Conservation (phyloP, 2,797 vertebrate species). For the Tenualosa ilisha region DNA sequence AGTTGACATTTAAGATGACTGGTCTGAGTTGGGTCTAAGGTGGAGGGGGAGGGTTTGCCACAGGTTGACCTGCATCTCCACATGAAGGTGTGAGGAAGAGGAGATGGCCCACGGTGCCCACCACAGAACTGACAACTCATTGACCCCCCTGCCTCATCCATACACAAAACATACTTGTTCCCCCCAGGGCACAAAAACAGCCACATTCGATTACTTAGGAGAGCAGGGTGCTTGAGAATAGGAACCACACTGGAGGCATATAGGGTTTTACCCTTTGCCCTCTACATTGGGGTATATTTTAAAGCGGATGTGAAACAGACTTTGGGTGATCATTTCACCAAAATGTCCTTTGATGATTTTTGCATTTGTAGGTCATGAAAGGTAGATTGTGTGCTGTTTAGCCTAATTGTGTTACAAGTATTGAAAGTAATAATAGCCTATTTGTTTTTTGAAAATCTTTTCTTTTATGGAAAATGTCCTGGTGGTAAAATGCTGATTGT, state of each 20-base stretch:
- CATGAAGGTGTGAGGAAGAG: conserved; percentile 43
- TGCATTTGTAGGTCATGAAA: neutral
- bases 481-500: neutral
- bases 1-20: neutral
- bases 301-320: neutral
- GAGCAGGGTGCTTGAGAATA: conserved; percentile 30
- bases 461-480: neutral
- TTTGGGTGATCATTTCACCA: neutral
- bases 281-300: conserved; percentile 13
- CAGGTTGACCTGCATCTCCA: conserved; percentile 66
- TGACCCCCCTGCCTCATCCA: conserved; percentile 63
- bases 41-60: conserved; percentile 62
- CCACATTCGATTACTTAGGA: conserved; percentile 31
- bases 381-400: neutral
- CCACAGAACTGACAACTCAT: conserved; percentile 57
- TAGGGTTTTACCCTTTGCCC: neutral
- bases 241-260: neutral
- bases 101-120: conserved; percentile 32
- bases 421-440: neutral
- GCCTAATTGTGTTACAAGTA: neutral
- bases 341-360: neutral
- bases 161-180: conserved; percentile 68
- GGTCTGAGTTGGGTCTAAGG: neutral
- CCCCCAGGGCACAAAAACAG: conserved; percentile 33
- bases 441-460: neutral